Percentiles rank a stretch among this genome's conserved stretches.
Conservation (phyloP, 1,140 invertebrate genomes). For the Drosophila sp. region DNA sequence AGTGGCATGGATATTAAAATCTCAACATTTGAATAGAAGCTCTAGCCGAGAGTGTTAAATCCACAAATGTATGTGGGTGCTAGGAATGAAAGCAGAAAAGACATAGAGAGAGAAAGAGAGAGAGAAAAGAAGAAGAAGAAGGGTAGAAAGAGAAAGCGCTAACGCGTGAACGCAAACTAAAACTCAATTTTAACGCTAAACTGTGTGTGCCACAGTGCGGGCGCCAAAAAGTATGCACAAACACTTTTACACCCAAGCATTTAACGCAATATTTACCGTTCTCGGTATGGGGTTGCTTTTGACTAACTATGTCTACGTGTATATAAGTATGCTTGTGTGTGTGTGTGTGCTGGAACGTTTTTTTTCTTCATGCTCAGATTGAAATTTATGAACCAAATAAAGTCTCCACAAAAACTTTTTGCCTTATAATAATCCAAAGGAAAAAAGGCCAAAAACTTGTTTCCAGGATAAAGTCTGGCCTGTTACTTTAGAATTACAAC, state of each 20-base stretch:
- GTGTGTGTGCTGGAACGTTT: conserved; percentile 12
- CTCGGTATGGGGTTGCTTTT: conserved; percentile 2
- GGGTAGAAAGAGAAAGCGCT: conserved; percentile 44
- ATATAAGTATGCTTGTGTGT: conserved; percentile 8
- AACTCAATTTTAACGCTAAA: conserved; percentile 74
- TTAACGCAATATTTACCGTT: conserved; percentile 45
- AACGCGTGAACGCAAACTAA: conserved; percentile 58
- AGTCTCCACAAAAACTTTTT: conserved; percentile 37
- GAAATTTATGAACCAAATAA: conserved; percentile 63
- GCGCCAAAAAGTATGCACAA: conserved; percentile 59
- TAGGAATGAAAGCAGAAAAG: conserved; percentile 14
- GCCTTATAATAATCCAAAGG: conserved; percentile 14
- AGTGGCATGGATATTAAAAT: conserved; percentile 64
- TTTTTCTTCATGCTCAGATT: conserved; percentile 38
- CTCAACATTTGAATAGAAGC: conserved; percentile 26
- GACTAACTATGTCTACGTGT: conserved; percentile 11
- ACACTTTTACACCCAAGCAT: conserved; percentile 45
- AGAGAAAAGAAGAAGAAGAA: background rate
- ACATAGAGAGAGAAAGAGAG: conserved; percentile 15
- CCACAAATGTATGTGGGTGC: conserved; percentile 4
- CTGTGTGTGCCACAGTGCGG: conserved; percentile 39
- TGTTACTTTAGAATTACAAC: conserved; percentile 58
- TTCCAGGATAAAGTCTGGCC: conserved; percentile 52
- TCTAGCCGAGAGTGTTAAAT: conserved; percentile 1
- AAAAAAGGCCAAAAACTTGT: conserved; percentile 32